phyloP scores from a whole-genome alignment of 2,113 vertebrate genomes.

The Pionites leucogaster region DNA sequence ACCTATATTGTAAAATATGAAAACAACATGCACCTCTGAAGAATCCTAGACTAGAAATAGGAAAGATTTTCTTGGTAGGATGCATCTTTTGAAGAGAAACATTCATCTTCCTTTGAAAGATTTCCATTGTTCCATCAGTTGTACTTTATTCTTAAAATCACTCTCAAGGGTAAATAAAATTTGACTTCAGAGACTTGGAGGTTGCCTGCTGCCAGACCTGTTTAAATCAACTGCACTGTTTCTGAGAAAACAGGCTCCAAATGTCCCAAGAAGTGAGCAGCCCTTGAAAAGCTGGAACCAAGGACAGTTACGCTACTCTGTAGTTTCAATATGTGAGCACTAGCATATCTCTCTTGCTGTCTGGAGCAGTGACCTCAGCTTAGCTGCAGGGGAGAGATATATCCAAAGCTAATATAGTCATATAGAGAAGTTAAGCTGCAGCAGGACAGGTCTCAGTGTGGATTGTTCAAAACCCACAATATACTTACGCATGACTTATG shows the following conservation, averaged over 20 bases:
- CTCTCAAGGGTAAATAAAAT: neutral
- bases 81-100: neutral
- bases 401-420: neutral
- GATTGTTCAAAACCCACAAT: neutral
- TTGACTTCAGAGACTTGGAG: conserved; percentile 5
- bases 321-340: neutral
- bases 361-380: neutral
- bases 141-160: neutral
- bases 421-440: neutral
- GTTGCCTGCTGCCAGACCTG: neutral
- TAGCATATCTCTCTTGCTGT: neutral
- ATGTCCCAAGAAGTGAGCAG: conserved; percentile 1
- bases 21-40: neutral
- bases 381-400: neutral
- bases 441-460: neutral
- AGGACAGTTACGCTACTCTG: neutral
- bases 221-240: conserved; percentile 6
- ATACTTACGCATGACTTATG: neutral
- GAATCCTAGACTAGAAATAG: neutral
- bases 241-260: conserved; percentile 32
- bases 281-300: neutral
- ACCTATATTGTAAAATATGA: neutral
- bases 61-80: neutral
- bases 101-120: neutral
- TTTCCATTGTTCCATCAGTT: neutral